phyloP scores from a whole-genome alignment of 1,140 invertebrate genomes.

The Ceratina australensis region DNA sequence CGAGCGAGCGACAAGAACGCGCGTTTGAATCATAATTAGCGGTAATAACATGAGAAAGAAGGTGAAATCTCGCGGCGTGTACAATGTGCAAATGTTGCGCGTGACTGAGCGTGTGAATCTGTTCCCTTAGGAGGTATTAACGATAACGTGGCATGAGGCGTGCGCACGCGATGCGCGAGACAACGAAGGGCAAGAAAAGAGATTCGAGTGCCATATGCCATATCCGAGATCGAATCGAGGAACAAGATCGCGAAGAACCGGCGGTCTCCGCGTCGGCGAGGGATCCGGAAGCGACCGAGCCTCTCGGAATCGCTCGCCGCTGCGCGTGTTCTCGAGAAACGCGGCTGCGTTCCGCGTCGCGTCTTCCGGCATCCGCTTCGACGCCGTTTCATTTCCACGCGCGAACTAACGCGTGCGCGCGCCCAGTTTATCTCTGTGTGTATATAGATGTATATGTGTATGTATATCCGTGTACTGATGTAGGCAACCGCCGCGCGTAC shows the following conservation, averaged over 20 bases:
- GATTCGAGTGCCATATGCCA: slow-evolving; percentile 66
- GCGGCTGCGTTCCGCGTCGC: neutral
- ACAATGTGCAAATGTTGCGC: no score
- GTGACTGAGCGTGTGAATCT: no score
- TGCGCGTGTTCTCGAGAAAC: neutral
- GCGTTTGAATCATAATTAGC: neutral
- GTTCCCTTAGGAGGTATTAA: no score
- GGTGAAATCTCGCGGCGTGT: no score
- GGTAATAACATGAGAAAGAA: no score
- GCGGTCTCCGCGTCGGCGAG: neutral
- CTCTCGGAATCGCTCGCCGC: neutral
- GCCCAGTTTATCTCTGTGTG: slow-evolving; percentile 23
- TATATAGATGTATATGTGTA: slow-evolving; percentile 14
- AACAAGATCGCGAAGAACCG: neutral
- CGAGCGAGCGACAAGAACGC: neutral
- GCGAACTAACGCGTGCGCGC: slow-evolving; percentile 12
- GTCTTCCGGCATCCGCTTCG: neutral
- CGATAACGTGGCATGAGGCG: neutral
- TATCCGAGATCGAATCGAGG: neutral
- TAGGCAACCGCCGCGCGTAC: slow-evolving; percentile 48
- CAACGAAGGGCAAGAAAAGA: slow-evolving; percentile 14
- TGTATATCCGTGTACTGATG: slow-evolving; percentile 52
- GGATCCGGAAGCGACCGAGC: slow-evolving; percentile 38
- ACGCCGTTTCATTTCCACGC: slow-evolving; percentile 27
- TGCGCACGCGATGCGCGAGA: neutral